These are phyloP conservation scores for Craniophora ligustri DNA, from an alignment of 2,888 invertebrate species.

Conservation along the genomic window DNA sequence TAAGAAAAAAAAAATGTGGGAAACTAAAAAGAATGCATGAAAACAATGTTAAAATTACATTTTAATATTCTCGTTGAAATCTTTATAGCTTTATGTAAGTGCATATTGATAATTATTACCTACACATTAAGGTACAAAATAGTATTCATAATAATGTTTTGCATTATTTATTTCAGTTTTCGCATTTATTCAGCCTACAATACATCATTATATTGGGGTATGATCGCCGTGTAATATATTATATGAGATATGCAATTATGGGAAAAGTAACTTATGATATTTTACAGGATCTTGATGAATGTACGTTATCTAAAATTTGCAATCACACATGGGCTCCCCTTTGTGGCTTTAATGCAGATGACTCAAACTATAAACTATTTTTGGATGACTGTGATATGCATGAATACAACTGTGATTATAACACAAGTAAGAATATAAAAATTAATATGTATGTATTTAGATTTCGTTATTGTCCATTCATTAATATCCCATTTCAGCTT, in stretches of 20 bases:
- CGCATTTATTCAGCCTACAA: conserved; percentile 19
- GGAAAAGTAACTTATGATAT: background rate
- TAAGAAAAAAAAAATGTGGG: background rate
- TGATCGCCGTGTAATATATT: background rate
- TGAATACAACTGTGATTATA: conserved; percentile 74
- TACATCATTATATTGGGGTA: conserved; percentile 39
- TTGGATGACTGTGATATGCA: conserved; percentile 73
- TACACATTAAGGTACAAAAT: background rate
- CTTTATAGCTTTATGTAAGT: conserved; percentile 31
- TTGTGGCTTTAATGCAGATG: conserved; percentile 63
- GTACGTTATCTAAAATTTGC: conserved; percentile 65
- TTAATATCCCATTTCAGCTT: conserved; percentile 36
- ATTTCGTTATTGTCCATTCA: no score
- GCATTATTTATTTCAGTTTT: conserved; percentile 32
- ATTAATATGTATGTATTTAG: no score
- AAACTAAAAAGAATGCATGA: background rate
- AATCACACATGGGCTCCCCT: conserved; percentile 68
- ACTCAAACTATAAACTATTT: conserved; percentile 59
- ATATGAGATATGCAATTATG: background rate
- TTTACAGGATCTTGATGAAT: conserved; percentile 64
- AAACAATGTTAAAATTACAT: background rate
- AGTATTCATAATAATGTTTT: background rate
- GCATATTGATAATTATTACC: background rate
- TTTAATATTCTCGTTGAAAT: conserved; percentile 13
- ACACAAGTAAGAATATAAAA: conserved; percentile 64